Percentiles rank a stretch among this genome's conserved stretches.
phyloP scores from a whole-genome alignment of 2,113 vertebrate genomes.

The Macaca fascicularis region DNA sequence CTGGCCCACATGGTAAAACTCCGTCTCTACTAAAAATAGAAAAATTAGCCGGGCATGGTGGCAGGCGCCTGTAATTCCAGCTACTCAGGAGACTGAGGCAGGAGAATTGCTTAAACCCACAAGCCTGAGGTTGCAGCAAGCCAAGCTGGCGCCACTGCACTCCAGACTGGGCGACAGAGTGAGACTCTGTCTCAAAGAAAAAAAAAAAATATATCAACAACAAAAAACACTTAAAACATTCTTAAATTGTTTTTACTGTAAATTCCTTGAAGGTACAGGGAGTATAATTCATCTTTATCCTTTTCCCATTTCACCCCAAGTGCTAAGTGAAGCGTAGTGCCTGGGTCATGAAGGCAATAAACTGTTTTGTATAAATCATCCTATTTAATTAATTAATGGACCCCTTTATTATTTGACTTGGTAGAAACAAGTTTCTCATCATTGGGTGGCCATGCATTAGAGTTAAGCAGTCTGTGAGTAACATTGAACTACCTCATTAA shows the following conservation, averaged over 20 bases:
- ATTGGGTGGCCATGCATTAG: background rate
- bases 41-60: no score
- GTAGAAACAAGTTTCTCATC: background rate
- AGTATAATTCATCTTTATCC: background rate
- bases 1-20: background rate
- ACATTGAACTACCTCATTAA: background rate
- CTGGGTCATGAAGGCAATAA: background rate
- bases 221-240: slow-evolving; percentile 16
- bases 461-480: slow-evolving; percentile 13
- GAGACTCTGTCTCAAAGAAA: no score
- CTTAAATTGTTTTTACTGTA: background rate
- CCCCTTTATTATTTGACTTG: background rate
- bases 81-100: no score
- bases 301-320: background rate
- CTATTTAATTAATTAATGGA: background rate
- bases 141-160: no score
- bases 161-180: no score
- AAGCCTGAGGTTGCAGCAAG: no score
- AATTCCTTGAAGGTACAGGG: background rate
- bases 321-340: background rate
- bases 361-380: background rate
- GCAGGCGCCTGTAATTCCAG: no score
- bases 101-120: no score
- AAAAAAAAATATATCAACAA: no score
- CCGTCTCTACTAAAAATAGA: no score